These are phyloP conservation scores for Trachemys scripta DNA, from an alignment of 2,113 vertebrate species.

Conservation along the genomic window DNA sequence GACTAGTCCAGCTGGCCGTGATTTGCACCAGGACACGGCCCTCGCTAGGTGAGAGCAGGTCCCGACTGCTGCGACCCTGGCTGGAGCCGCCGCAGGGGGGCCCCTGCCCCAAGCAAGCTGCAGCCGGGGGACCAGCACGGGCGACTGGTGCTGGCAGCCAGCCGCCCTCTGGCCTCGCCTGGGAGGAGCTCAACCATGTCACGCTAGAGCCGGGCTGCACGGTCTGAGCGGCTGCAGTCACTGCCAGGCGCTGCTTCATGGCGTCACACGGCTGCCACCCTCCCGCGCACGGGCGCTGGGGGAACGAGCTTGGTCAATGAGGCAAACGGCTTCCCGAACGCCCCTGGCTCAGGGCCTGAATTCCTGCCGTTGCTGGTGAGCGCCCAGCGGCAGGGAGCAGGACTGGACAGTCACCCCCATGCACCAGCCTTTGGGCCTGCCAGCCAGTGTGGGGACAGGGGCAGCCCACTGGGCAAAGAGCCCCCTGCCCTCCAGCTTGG, in stretches of 20 bases:
- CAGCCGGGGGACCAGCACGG: neutral
- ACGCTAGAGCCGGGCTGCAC: too few relatives aligned
- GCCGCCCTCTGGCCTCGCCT: neutral
- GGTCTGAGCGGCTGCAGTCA: neutral
- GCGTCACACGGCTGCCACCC: neutral
- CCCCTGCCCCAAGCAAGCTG: neutral
- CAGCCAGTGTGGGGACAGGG: too few relatives aligned
- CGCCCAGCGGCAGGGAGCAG: neutral
- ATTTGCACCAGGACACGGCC: too few relatives aligned
- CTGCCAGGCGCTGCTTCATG: neutral
- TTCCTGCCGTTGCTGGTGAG: neutral
- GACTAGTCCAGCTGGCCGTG: too few relatives aligned
- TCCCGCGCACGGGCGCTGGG: too few relatives aligned
- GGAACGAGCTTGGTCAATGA: neutral
- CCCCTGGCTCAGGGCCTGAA: neutral
- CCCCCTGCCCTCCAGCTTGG: neutral
- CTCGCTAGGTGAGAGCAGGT: too few relatives aligned
- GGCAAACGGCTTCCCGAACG: neutral
- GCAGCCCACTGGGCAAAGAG: too few relatives aligned
- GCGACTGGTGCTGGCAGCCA: neutral
- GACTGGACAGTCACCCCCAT: neutral
- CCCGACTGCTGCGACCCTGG: too few relatives aligned
- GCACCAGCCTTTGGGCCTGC: neutral
- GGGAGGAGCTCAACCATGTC: neutral
- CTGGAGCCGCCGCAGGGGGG: too few relatives aligned